Base-by-base conservation (phyloP, 2,797 vertebrate species). In the Acestrorhynchus altus region DNA sequence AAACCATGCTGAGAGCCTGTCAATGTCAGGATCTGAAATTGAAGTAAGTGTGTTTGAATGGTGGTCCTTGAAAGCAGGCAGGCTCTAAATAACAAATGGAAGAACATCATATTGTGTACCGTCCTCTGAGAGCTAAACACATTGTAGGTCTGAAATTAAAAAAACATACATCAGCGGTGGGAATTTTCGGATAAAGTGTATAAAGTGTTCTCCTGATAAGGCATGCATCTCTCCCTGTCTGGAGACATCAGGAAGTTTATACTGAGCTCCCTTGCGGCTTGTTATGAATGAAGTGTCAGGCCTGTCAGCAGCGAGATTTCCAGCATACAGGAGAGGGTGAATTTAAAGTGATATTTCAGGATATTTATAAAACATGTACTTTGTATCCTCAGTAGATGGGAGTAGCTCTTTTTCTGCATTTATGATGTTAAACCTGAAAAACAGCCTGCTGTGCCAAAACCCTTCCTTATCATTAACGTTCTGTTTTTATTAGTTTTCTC, bases 281-380 rank as follows among this genome's bases (percentile, higher is more conserved):
- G 26, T 77, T 77, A 57, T 63, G 63, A 81, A 78, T 79, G 74
- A 86, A 82, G 68, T 67, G 52, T 80, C 74, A 81, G 83, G 51
- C 15, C 49, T 74, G 59, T 74, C 60, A 76, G 76, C 42, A 46
- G 26, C 35, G 44, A 61, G 44, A 66, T 20, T 69, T 66, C 67
- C 64, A 68, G 42, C 22, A 11, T 16, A 44, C 31, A 57, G 51
- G 35, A 51, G 40, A 60, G 35, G 24, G 24, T 49, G 70, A 63
- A 68, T 81, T 78, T 67, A 59, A 76, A 80, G 44, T 77, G 70
- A 70, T 69, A 22, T 61, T 74, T 71, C 13, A 1, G 4, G 60
- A 80, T 67, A 76, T 76, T 72, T 76, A 76, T 75, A 46, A 49
- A 42, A 40, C 13, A 39, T 64, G 39, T 31, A 52, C 39, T 60